Evolutionary conservation across 2,888 invertebrate species (phyloP).

Genomic region (Unio delphinus): DNA sequence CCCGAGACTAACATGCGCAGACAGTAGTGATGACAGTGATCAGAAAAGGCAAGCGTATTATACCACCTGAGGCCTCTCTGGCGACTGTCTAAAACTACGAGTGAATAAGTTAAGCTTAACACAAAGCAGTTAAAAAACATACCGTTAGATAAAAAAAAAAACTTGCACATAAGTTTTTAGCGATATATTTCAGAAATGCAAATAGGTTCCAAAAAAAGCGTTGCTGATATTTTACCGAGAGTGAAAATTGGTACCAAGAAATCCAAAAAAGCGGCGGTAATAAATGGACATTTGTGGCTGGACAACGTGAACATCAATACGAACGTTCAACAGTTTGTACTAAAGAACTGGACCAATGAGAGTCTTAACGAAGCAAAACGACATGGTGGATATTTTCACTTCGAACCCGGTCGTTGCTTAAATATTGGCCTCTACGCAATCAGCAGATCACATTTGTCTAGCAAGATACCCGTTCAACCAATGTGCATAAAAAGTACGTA

Average conservation of each 20-base stretch:
- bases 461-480: conserved; percentile 21
- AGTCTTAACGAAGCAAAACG: background rate
- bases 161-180: background rate
- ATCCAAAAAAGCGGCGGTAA: conserved; percentile 30
- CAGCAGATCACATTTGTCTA: conserved; percentile 38
- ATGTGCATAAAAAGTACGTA: conserved; percentile 44
- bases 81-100: no score
- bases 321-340: conserved; percentile 28
- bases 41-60: no score
- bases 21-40: no score
- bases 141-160: background rate
- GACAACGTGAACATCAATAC: conserved; percentile 24
- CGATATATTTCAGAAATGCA: conserved; percentile 37
- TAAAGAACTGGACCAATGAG: conserved; percentile 24
- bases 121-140: no score
- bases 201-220: conserved; percentile 26
- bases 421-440: conserved; percentile 35
- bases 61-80: no score
- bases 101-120: no score
- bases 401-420: conserved; percentile 49
- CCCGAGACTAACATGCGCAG: no score
- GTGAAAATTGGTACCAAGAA: conserved; percentile 28
- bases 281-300: conserved; percentile 34
- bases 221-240: conserved; percentile 37
- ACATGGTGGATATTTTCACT: conserved; percentile 19